Evolutionary conservation across 2,113 vertebrate species (phyloP), one percentile per base, ranked within the genome.

Genomic region (Trichechus manatus): DNA sequence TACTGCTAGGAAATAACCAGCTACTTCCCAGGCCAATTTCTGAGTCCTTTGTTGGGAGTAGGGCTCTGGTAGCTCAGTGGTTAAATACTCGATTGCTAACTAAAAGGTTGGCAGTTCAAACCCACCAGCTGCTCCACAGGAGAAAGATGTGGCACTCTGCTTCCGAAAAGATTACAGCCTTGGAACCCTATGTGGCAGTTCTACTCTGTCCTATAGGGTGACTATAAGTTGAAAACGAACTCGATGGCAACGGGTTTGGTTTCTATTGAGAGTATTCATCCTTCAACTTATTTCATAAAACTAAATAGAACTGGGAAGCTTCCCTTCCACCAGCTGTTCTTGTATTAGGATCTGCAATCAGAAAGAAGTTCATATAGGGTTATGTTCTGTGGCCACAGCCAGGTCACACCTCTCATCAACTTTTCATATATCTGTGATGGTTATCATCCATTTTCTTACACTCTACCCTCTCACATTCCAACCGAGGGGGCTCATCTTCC

Each of bases 391-490:
- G 68, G 36, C 31, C 39, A 47, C 31, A 5, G 33, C 27, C 80
- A 31, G 59, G 25, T 77, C 36, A 9, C 39, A n/a, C 25, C 27
- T 50, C 66, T 68, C 11, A 2, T 17, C 36, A 42, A 2, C 33
- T 22, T 39, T 10, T 29, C 7, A 1, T 10, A 4, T 27, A 36
- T 29, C 5, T 9, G 19, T 0, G 15, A 6, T 10, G 61, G 5
- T 33, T n/a, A 33, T 33, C 33, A 10, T 7, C 66, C 66, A 33
- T 31, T 42, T 31, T 61, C 66, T 29, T 2, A 4, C 22, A 19
- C 5, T 0, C 2, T 10, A 8, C 1, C 6, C 27, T 29, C n/a
- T 74, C 66, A 5, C 15, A 2, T 13, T 9, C 56, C 1, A 1
- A 0, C 50, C 50, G 5, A 13, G 50, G 50, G 50, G 50, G 50